Evolutionary conservation across 2,797 vertebrate genomes (phyloP).

Genomic region (Megalops cyprinoides): DNA sequence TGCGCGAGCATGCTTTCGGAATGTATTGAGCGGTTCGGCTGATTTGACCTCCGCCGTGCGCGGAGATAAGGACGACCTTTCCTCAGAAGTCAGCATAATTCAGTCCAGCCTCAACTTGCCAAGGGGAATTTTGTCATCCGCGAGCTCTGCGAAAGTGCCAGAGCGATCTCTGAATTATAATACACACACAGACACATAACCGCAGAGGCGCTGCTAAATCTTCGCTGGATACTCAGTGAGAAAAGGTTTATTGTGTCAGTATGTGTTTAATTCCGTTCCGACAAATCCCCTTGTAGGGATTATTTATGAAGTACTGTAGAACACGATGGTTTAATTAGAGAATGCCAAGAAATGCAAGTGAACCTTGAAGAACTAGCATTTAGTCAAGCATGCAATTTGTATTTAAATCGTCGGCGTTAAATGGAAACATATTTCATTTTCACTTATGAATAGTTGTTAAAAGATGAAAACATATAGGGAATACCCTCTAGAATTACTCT

Average conservation of each 20-base stretch:
- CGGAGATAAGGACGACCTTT: slow-evolving; percentile 53
- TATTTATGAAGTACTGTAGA: not conserved
- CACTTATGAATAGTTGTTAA: not conserved
- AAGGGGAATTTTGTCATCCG: slow-evolving; percentile 1
- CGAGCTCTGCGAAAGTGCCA: not conserved
- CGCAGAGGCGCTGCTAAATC: not conserved
- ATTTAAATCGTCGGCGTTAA: slow-evolving; percentile 2
- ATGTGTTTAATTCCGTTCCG: not conserved
- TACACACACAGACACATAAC: not conserved
- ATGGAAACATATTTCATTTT: not conserved
- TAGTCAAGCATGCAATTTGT: slow-evolving; percentile 27
- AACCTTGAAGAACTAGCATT: slow-evolving; percentile 8
- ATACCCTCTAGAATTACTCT: not conserved
- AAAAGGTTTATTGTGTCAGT: not conserved
- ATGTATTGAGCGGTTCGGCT: slow-evolving; percentile 74
- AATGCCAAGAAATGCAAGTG: slow-evolving; percentile 22
- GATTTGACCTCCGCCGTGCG: slow-evolving; percentile 53
- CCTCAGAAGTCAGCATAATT: slow-evolving; percentile 30
- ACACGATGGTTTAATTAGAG: slow-evolving; percentile 16
- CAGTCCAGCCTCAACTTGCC: slow-evolving; percentile 17
- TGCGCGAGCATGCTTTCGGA: slow-evolving; percentile 86
- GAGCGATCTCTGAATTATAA: not conserved
- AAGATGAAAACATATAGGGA: too few relatives aligned
- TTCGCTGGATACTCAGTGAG: not conserved
- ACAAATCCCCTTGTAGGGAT: not conserved